phyloP scores from a whole-genome alignment of 92 coral and sea anemone species.

The Umimayanthus kanabou region DNA sequence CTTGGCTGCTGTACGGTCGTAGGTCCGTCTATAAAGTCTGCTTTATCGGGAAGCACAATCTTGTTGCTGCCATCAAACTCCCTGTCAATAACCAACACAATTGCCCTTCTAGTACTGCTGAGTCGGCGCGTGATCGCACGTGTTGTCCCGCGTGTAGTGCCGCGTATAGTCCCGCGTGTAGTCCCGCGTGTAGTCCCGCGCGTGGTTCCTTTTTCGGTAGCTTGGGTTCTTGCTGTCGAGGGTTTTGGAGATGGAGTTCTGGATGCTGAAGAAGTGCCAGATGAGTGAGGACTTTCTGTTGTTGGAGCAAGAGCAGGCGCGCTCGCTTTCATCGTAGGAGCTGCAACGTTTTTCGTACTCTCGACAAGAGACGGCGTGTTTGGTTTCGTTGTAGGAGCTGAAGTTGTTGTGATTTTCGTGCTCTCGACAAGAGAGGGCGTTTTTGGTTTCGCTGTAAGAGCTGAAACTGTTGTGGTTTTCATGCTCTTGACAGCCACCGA shows the following conservation, averaged over 20 bases:
- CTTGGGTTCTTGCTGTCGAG: too few relatives aligned
- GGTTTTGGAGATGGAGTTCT: too few relatives aligned
- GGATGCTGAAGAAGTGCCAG: neutral
- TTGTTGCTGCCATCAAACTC: neutral
- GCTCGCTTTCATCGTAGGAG: too few relatives aligned
- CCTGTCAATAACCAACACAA: neutral
- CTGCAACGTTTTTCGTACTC: too few relatives aligned
- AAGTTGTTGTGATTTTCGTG: neutral
- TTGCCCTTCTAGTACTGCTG: neutral
- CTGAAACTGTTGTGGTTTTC: neutral
- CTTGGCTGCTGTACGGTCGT: neutral
- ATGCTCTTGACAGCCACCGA: neutral
- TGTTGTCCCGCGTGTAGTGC: too few relatives aligned
- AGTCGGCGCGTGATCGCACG: neutral
- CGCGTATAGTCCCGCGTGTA: neutral
- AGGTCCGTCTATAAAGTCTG: neutral
- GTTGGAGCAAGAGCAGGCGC: too few relatives aligned
- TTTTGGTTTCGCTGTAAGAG: neutral
- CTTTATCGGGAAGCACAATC: neutral
- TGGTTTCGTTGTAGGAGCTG: too few relatives aligned
- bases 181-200: neutral
- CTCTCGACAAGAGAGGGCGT: neutral
- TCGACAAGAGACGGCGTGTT: too few relatives aligned
- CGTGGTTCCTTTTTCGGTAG: neutral
- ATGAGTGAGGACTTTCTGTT: neutral